Evolutionary conservation across 2,888 invertebrate genomes (phyloP).

Genomic region (Acleris cristana): DNA sequence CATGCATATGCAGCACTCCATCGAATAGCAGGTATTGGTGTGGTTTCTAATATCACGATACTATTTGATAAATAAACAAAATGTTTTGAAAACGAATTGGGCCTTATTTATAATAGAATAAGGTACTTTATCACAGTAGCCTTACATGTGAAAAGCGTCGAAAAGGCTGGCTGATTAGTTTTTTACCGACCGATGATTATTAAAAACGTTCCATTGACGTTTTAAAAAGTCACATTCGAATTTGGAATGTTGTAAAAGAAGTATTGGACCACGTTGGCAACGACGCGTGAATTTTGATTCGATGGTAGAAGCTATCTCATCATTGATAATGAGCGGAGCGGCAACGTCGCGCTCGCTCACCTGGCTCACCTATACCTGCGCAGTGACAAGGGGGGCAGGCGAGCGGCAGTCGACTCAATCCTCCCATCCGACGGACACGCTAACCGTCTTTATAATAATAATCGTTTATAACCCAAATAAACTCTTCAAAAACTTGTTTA

Average conservation of each 20-base stretch:
- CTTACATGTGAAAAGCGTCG: conserved; percentile 18
- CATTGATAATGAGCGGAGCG: conserved; percentile 81
- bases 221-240: conserved; percentile 44
- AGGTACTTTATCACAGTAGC: conserved; percentile 1
- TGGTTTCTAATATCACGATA: conserved; percentile 34
- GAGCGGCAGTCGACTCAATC: conserved; percentile 68
- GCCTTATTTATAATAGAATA: background rate
- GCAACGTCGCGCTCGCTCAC: conserved; percentile 79
- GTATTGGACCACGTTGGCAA: conserved; percentile 62
- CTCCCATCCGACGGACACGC: conserved; percentile 69
- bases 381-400: conserved; percentile 80
- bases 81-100: background rate
- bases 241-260: conserved; percentile 47
- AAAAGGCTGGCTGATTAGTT: conserved; percentile 25
- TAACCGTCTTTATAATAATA: conserved; percentile 49
- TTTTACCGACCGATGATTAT: conserved; percentile 21
- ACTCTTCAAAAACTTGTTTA: conserved; percentile 26
- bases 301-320: conserved; percentile 73
- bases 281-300: conserved; percentile 68
- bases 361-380: conserved; percentile 78
- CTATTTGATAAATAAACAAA: conserved; percentile 23
- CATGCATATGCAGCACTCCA: conserved; percentile 21
- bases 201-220: conserved; percentile 53
- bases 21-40: conserved; percentile 24
- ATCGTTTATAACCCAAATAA: conserved; percentile 57